Evolutionary conservation across 1,140 invertebrate species (phyloP).

Genomic region (Schlechtendalia chinensis): DNA sequence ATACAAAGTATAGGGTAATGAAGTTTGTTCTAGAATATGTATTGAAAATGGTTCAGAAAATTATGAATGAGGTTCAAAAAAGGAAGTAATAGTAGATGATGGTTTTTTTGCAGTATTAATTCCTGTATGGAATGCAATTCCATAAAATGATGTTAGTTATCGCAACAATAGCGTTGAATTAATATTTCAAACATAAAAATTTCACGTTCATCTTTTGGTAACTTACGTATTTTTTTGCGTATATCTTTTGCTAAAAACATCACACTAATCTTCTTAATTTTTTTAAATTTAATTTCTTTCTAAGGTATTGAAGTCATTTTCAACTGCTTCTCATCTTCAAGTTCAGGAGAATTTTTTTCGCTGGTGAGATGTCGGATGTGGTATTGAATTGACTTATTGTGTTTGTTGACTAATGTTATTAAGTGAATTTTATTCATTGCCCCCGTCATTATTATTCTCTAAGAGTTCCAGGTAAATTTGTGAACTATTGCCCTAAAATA

Average conservation of each 20-base stretch:
- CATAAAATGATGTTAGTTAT: neutral
- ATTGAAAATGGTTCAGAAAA: neutral
- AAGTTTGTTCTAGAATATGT: slow-evolving; percentile 19
- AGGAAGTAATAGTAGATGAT: slow-evolving; percentile 13
- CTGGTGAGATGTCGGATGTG: neutral
- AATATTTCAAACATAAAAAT: slow-evolving; percentile 15
- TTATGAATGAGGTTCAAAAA: slow-evolving; percentile 16
- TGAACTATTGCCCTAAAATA: slow-evolving; percentile 10
- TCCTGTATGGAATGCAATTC: slow-evolving; percentile 9
- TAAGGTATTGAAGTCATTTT: slow-evolving; percentile 8
- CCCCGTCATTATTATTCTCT: slow-evolving; percentile 1
- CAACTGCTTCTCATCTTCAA: slow-evolving; percentile 13
- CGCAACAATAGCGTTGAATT: slow-evolving; percentile 8
- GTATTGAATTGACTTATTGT: neutral
- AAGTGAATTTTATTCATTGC: slow-evolving; percentile 23
- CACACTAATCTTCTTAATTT: neutral
- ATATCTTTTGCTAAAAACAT: slow-evolving; percentile 9
- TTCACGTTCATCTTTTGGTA: slow-evolving; percentile 3
- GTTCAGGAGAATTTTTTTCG: slow-evolving; percentile 14
- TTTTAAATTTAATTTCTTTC: slow-evolving; percentile 8
- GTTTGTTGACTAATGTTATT: slow-evolving; percentile 15
- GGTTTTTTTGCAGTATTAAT: slow-evolving; percentile 21
- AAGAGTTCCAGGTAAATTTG: slow-evolving; percentile 16
- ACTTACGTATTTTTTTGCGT: slow-evolving; percentile 20
- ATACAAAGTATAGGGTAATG: neutral